These are phyloP conservation scores for Neotoxoptera formosana DNA, from an alignment of 1,140 invertebrate genomes.

Conservation along the genomic window DNA sequence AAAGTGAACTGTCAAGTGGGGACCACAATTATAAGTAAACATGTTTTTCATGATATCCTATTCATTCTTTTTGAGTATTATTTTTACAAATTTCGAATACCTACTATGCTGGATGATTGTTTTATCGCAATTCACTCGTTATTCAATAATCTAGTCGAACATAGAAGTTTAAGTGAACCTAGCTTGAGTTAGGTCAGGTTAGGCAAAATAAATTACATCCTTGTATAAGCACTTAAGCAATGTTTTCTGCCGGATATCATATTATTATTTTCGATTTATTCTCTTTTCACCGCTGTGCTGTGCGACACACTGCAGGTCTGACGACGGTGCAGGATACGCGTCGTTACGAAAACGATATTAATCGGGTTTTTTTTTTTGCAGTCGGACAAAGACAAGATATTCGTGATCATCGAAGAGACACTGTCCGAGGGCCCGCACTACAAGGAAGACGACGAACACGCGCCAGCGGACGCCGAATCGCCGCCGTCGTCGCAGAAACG, in stretches of 20 bases:
- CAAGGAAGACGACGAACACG: not conserved
- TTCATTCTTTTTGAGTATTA: not conserved
- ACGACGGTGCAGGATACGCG: not conserved
- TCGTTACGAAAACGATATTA: constrained; percentile 21
- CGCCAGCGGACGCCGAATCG: not conserved
- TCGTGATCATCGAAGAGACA: constrained; percentile 76
- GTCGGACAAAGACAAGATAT: constrained; percentile 77
- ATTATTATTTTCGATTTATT: not conserved
- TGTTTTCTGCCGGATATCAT: not conserved
- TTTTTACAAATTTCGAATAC: not conserved
- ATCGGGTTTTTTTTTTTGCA: constrained; percentile 62
- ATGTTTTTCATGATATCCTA: too few species aligned
- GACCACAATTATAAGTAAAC: too few species aligned
- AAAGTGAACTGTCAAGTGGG: too few species aligned
- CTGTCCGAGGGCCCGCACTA: constrained; percentile 63
- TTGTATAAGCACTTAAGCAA: not conserved
- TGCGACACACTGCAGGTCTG: not conserved
- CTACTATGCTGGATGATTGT: not conserved
- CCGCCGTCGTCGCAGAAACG: constrained; percentile 4
- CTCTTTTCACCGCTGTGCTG: not conserved
- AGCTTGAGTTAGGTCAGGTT: not conserved
- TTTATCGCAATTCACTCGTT: not conserved
- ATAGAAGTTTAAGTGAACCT: not conserved
- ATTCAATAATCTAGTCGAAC: not conserved
- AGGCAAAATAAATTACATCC: not conserved